These are phyloP conservation scores for Melanotaenia pygmaea DNA, from an alignment of 2,797 vertebrate species.

Conservation along the genomic window DNA sequence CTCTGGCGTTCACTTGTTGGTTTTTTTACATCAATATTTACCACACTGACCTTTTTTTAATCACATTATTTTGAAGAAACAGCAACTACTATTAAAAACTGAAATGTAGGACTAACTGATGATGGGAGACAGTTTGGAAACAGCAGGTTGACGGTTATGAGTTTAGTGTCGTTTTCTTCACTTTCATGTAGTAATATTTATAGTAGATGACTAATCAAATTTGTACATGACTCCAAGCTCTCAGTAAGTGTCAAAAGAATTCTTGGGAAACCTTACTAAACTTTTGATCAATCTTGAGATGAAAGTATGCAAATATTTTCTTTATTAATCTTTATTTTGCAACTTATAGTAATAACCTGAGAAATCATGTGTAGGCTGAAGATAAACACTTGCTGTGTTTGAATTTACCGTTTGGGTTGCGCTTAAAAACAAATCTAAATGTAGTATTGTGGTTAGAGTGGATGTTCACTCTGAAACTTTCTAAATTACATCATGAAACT, in stretches of 20 bases:
- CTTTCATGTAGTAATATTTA: constrained; percentile 63
- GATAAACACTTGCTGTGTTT: constrained; percentile 1
- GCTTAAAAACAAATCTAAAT: not conserved
- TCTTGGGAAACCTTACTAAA: constrained; percentile 55
- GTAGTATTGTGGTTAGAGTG: constrained; percentile 11
- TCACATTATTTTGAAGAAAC: constrained; percentile 11
- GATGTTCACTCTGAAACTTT: constrained; percentile 5
- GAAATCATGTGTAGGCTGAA: not conserved
- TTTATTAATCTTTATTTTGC: constrained; percentile 28
- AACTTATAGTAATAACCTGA: constrained; percentile 2
- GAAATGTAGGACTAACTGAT: constrained; percentile 21
- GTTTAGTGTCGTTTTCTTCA: constrained; percentile 46
- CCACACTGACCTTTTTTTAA: constrained; percentile 1
- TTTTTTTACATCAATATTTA: constrained; percentile 29
- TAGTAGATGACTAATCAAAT: constrained; percentile 62
- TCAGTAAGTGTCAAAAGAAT: constrained; percentile 31
- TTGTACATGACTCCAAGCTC: constrained; percentile 53
- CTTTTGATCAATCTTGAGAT: constrained; percentile 31
- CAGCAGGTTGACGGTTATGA: constrained; percentile 38
- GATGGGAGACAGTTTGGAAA: constrained; percentile 21
- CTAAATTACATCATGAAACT: constrained; percentile 11
- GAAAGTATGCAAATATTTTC: constrained; percentile 42
- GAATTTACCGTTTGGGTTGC: not conserved
- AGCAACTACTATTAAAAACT: not conserved
- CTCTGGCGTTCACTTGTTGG: constrained; percentile 26